Evolutionary conservation across 2,113 vertebrate species (phyloP).

Genomic region (Pseudopodoces humilis): DNA sequence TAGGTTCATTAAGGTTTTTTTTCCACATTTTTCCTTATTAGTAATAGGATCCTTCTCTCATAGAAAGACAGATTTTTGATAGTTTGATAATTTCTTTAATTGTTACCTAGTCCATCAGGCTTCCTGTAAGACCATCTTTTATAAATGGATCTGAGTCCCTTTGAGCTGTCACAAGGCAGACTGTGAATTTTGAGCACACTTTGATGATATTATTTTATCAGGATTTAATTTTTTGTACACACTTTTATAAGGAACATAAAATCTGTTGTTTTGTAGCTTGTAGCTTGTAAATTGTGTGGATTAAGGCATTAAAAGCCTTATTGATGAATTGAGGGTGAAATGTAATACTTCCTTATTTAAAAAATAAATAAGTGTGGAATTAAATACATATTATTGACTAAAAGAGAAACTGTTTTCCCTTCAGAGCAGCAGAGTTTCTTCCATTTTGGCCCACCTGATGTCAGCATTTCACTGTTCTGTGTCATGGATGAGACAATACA

Average conservation of each 20-base stretch:
- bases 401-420: not conserved
- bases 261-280: not conserved
- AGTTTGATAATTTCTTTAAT: not conserved
- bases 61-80: not conserved
- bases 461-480: slow-evolving; percentile 35
- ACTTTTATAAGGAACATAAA: not conserved
- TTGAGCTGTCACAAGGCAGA: not conserved
- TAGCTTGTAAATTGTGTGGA: no score
- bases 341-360: not conserved
- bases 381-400: not conserved
- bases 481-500: not conserved
- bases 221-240: not conserved
- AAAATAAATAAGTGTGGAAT: not conserved
- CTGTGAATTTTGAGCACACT: not conserved
- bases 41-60: not conserved
- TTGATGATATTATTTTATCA: not conserved
- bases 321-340: not conserved
- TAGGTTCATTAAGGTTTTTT: not conserved
- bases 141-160: not conserved
- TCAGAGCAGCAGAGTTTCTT: not conserved
- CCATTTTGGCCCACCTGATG: slow-evolving; percentile 49
- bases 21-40: not conserved
- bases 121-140: not conserved
- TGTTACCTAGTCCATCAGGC: not conserved
- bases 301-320: not conserved